These are phyloP conservation scores for Trichonephila clavata DNA, from an alignment of 1,140 invertebrate genomes.

Conservation along the genomic window DNA sequence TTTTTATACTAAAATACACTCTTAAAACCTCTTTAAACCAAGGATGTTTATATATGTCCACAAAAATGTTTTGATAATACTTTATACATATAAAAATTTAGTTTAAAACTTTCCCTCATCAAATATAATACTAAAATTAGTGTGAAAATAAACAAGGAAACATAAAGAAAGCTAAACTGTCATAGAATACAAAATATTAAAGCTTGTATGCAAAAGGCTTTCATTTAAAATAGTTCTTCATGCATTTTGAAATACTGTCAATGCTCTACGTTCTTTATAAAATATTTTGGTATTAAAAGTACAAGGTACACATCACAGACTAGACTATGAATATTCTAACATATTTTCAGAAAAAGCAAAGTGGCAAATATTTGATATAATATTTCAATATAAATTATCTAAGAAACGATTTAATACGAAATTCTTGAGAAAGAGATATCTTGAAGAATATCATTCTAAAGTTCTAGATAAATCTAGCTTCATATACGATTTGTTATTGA, in stretches of 20 bases:
- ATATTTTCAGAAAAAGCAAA: not conserved
- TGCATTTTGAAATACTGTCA: not conserved
- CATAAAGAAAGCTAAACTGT: not conserved
- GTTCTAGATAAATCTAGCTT: not conserved
- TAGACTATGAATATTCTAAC: not conserved
- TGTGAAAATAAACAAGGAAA: not conserved
- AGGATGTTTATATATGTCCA: not conserved
- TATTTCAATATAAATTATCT: slow-evolving; percentile 15
- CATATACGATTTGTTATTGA: not conserved
- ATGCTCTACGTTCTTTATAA: not conserved
- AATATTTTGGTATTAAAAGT: not conserved
- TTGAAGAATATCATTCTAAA: slow-evolving; percentile 12
- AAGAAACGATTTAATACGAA: not conserved
- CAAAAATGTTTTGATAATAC: not conserved
- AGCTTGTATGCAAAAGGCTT: not conserved
- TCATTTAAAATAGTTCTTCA: not conserved
- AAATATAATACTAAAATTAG: slow-evolving; percentile 32
- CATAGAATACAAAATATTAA: not conserved
- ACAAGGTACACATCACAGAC: not conserved
- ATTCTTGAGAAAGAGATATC: not conserved
- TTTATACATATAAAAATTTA: slow-evolving; percentile 1
- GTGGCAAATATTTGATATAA: not conserved
- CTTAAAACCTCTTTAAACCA: too few species aligned
- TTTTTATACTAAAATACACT: too few species aligned
- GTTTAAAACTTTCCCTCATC: slow-evolving; percentile 40